Evolutionary conservation across 2,797 vertebrate species (phyloP), one percentile per base, ranked within the genome.

Genomic region (Brachyalestes nurse): DNA sequence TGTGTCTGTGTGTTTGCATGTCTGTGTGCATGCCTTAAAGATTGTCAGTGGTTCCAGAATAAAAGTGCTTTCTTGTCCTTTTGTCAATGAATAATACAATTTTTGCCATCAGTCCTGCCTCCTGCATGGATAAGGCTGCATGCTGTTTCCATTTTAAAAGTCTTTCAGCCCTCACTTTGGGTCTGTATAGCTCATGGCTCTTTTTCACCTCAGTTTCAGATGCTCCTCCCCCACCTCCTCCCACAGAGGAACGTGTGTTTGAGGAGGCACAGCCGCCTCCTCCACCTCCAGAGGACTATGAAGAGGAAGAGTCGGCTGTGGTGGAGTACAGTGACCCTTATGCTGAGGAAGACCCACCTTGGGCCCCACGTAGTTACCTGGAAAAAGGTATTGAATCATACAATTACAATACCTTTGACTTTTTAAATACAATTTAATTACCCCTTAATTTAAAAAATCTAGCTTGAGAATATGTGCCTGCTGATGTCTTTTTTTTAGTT

Each of bases 301-400:
- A 96, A 78, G 97, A 98, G 65, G 97, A 96, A 61, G 96, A 97
- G 80, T 95, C 97, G 0, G 94, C 97, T 0, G 95, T 98, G 77
- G 96, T 98, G 66, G 97, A 98, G 88, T 98, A 98, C 90, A 97
- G 92, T 0, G 97, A 99, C 87, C 97, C 97, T 0, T 99, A 99
- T 0, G 97, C 97, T 21, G 97, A 98, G 82, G 97, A 97, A 83
- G 97, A 99, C 80, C 97, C 97, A 0, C 96, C 97, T 0, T 99
- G 97, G 97, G 97, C 97, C 62, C 97, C 97, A 0, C 90, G 95
- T 14, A 95, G 75, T 79, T 99, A 99, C 87, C 84, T 96, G 77
- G 97, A 99, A 90, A 99, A 98, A 93, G 97, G 97, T 98, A 74
- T 73, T 42, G 1, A 23, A 60, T n/a, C 38, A 8, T 47, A 47